Evolutionary conservation across 2,888 invertebrate species (phyloP), one percentile per base, ranked within the genome.

Genomic region (Chaetogeoica ovagalla): DNA sequence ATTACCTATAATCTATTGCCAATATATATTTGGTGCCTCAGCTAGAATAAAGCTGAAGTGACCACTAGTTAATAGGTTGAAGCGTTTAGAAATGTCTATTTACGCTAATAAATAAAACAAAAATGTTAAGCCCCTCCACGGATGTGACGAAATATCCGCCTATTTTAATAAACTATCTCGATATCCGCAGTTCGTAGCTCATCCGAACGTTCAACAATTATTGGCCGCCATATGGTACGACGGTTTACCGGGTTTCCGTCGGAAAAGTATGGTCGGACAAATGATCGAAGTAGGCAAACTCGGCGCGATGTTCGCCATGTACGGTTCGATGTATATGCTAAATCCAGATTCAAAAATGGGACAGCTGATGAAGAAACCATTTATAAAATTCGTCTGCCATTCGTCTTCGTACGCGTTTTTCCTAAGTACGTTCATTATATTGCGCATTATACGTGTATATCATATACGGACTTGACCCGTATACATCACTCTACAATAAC

Each of bases 201-300:
- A 98, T 88, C 96, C 98, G 1, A 98, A 97, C 87, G 98, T 98
- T 66, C 98, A 98, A 86, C 98, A 98, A 86, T 88, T 98, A 70
- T 88, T 98, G 82, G 97, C 96, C 8, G 94, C 96, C 62, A 94
- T 98, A 84, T 98, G 98, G 98, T 98, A 98, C 87, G 97, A 98
- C 86, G 98, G 98, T 19, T 88, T 98, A 19, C 98, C 98, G 0
- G 97, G 98, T 2, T 98, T 98, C 87, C 91, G 97, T 79, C 90
- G 98, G 84, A 93, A 96, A 88, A 94, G 93, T 86, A 94, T 96
- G 88, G 88, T 94, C 2, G 92, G 94, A 69, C 97, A 98, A 87
- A 89, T 94, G 72, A 85, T 95, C 69, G 94, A 97, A 86, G 94
- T 97, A 9, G 90, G 92, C 8, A 92, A 94, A 86, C 89, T 98